Evolutionary conservation across 2,113 vertebrate genomes (phyloP), one percentile per base, ranked within the genome.

Genomic region (Patagioenas fasciata): DNA sequence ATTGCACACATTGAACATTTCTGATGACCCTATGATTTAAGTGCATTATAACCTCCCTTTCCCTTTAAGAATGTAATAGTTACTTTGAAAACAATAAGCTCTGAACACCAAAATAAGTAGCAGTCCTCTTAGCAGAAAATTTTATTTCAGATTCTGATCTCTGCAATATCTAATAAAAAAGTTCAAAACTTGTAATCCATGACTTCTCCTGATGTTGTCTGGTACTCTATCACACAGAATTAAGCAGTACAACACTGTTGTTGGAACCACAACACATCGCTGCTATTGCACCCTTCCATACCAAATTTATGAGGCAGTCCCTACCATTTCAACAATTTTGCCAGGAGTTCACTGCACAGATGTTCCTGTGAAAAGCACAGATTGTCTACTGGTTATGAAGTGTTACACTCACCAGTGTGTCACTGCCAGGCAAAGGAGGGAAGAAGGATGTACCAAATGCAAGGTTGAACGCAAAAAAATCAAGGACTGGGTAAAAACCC

Each of bases 1-100:
- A 96, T 77, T 65, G 85, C 61, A 93, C 11, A 93, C 26, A 95
- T 4, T 58, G 54, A 77, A 82, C 23, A 79, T 50, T 91, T 93
- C 62, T 14, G 2, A 93, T 53, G 58, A 94, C 24, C 7, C 38
- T 29, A 14, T 34, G 26, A 85, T 88, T 86, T 72, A 78, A 77
- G 92, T 50, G 62, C 64, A 78, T 80, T 78, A 28, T 25, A 93
- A 80, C 24, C n/a, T 80, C 58, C 78, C 12, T 54, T 78, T 72
- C 42, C 62, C 74, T 95, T 69, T 10, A 92, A 92, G 29, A 65
- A 62, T 23, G 47, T 44, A 85, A 61, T 7, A 60, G 31, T 47
- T 79, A 80, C 31, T 67, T 75, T 17, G 8, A 62, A 70, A 85
- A 85, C 20, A 79, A 72, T 16, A 84, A 89, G 78, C 7, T 12